Evolutionary conservation across 2,797 vertebrate genomes (phyloP).

Genomic region (Mormyrops attenuatus): DNA sequence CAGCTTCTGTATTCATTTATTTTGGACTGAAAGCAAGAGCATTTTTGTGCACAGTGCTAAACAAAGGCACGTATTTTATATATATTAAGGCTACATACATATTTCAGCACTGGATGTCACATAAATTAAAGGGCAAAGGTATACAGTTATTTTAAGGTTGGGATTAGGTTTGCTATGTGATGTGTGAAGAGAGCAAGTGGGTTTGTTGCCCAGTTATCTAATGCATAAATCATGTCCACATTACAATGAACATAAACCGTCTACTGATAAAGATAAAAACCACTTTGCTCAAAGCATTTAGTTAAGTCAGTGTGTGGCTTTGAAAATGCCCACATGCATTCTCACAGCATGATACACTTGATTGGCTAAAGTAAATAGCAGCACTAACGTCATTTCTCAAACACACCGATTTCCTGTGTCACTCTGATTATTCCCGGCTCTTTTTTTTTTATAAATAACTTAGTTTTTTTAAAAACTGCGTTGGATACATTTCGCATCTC

Average conservation of each 20-base stretch:
- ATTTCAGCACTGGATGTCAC: background rate
- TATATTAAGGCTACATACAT: background rate
- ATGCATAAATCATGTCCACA: constrained; percentile 43
- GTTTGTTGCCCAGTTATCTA: constrained; percentile 47
- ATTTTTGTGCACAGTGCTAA: background rate
- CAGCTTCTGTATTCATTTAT: background rate
- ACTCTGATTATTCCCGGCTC: constrained; percentile 4
- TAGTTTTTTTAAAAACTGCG: background rate
- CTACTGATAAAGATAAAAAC: constrained; percentile 46
- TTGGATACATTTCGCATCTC: background rate
- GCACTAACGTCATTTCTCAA: background rate
- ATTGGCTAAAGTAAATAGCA: background rate
- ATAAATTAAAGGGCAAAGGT: background rate
- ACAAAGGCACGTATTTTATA: background rate
- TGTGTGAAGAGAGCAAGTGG: constrained; percentile 39
- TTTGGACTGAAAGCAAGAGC: background rate
- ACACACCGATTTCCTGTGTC: background rate
- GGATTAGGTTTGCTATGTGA: constrained; percentile 31
- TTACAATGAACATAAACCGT: constrained; percentile 37
- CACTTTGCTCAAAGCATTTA: constrained; percentile 33
- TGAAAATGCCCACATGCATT: constrained; percentile 6
- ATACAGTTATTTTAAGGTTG: constrained; percentile 28
- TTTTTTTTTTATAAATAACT: constrained; percentile 16
- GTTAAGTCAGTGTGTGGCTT: constrained; percentile 30
- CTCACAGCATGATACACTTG: background rate